phyloP scores from a whole-genome alignment of 2,888 invertebrate genomes.

The Alitta virens region DNA sequence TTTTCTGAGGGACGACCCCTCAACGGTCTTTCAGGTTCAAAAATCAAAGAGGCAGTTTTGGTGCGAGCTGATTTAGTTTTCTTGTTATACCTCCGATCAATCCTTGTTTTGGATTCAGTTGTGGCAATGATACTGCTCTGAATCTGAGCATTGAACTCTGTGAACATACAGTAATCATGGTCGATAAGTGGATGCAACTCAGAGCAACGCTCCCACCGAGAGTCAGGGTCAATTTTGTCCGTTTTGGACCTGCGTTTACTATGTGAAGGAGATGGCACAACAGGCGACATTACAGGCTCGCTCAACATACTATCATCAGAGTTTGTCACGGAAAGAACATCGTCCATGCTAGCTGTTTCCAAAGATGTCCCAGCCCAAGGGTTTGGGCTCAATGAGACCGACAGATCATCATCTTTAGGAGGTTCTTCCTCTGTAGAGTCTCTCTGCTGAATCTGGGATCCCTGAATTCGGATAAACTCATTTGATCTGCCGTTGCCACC shows the following conservation, averaged over 20 bases:
- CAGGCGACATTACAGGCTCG: neutral
- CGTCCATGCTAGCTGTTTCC: neutral
- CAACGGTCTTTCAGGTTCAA: neutral
- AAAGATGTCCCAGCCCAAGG: neutral
- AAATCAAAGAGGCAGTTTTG: constrained; percentile 6
- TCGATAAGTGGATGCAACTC: constrained; percentile 33
- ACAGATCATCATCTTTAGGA: neutral
- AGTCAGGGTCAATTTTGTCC: neutral
- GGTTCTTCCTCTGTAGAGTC: constrained; percentile 3
- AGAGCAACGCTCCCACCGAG: neutral
- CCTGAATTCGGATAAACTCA: constrained; percentile 10
- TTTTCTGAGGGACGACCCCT: neutral
- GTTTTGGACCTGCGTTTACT: neutral
- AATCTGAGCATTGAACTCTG: constrained; percentile 31
- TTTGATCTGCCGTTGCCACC: neutral
- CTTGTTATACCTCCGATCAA: constrained; percentile 24
- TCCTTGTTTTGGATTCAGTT: constrained; percentile 26
- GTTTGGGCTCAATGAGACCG: neutral
- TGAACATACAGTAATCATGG: constrained; percentile 36
- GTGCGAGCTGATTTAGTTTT: constrained; percentile 26
- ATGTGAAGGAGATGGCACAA: neutral
- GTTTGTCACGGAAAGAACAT: neutral
- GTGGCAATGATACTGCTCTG: constrained; percentile 35
- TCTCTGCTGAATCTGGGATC: constrained; percentile 3
- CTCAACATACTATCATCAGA: neutral